These are phyloP conservation scores for Lepidocolaptes lacrymiger DNA, from an alignment of 2,797 vertebrate species.

Conservation along the genomic window DNA sequence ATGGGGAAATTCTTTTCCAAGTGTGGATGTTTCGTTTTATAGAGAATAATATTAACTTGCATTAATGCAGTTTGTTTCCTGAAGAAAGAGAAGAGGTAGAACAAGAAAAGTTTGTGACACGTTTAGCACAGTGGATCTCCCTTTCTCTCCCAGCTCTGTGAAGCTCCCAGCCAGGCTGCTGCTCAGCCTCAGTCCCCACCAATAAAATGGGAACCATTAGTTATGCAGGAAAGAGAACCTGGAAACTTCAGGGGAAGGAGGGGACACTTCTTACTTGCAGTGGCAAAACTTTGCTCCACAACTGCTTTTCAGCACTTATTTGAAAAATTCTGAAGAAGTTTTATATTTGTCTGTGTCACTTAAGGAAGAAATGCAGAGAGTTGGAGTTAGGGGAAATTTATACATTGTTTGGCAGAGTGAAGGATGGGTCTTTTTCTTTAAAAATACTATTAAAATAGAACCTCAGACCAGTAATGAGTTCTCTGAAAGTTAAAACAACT, in stretches of 20 bases:
- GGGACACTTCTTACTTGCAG: not conserved
- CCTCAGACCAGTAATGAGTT: not conserved
- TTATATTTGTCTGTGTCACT: not conserved
- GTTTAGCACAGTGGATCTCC: not conserved
- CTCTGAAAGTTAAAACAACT: conserved; percentile 41
- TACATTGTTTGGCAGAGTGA: not conserved
- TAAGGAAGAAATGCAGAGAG: not conserved
- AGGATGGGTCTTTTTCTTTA: not conserved
- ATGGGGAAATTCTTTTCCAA: not conserved
- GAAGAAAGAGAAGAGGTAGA: not conserved
- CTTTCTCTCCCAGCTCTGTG: not conserved
- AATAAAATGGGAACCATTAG: not conserved
- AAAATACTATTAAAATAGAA: conserved; percentile 6
- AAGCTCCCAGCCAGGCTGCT: not conserved
- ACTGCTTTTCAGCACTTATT: not conserved
- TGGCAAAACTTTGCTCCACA: not conserved
- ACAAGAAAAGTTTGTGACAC: not conserved
- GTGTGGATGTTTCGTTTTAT: not conserved
- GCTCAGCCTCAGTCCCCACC: not conserved
- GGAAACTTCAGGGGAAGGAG: not conserved
- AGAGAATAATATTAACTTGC: not conserved
- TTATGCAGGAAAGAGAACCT: not conserved
- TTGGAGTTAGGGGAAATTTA: not conserved
- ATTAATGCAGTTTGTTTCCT: not conserved
- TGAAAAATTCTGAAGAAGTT: not conserved